Base-by-base conservation (phyloP, 2,113 vertebrate genomes). In the Mus pahari region DNA sequence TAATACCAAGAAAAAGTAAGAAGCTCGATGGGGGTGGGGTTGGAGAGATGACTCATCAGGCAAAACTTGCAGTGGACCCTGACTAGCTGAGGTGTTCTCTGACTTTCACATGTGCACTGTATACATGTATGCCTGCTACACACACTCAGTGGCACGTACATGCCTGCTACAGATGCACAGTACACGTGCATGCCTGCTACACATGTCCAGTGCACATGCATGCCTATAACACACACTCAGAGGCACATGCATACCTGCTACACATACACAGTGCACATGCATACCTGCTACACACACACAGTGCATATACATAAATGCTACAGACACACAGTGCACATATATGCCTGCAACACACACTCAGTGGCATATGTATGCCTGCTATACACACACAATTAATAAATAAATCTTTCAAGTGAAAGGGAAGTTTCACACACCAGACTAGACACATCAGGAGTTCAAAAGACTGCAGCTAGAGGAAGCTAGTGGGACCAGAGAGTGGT, bases 361-460 rank as follows among this genome's bases (percentile, higher is more conserved):
- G 62, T 28, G 81, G 58, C 28, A 33, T 17, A 66, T 19, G 8
- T 16, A 64, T 33, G 39, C 82, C 39, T 84, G 58, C 0, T 58
- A 7, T 13, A 17, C 28, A 50, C 28, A 33, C 45, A 78, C 45
- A 50, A 10, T 13, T 20, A 55, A 36, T 50, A 55, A 53, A 55
- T 55, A 55, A 22, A 58, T 14, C 7, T 26, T 82, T 60, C 39
- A 82, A 82, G 39, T n/a, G 58, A 81, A 36, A 81, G 33, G 31
- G 24, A 84, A 28, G 58, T 13, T 45, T 0, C 16, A 0, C 0
- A 31, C 0, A 19, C 50, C 58, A 14, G 26, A 42, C 53, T 1
- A 31, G 50, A 31, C 26, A 2, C 24, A 6, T 6, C 78, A 10
- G 14, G 28, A 10, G 39, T 45, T 24, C 7, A 4, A 26, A 42